Percentiles rank a stretch among this genome's conserved stretches.
phyloP scores from a whole-genome alignment of 2,888 invertebrate species.

The Pristionchus maxplancki region DNA sequence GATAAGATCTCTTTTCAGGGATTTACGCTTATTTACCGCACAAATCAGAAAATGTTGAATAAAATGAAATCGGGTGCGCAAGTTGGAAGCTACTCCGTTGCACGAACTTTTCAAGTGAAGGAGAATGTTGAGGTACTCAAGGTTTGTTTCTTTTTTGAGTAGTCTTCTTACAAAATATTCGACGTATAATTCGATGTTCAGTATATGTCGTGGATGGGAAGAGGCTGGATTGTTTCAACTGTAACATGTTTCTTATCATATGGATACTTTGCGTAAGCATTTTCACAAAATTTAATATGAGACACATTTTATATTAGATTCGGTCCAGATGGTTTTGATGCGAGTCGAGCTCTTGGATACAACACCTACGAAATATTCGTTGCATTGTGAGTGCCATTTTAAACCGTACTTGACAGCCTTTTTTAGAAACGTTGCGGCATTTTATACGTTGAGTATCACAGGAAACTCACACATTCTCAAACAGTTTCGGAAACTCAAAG shows the following conservation, averaged over 20 bases:
- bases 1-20: neutral
- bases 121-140: constrained; percentile 11
- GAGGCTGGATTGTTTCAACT: neutral
- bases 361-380: neutral
- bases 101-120: constrained; percentile 14
- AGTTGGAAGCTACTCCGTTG: constrained; percentile 1
- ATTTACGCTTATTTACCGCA: neutral
- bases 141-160: too few relatives aligned
- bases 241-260: neutral
- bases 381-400: neutral
- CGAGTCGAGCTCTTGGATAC: neutral
- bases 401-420: too few relatives aligned
- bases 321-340: neutral
- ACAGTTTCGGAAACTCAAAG: neutral
- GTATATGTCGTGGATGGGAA: constrained; percentile 19
- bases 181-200: neutral
- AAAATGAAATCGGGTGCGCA: neutral
- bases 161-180: too few relatives aligned
- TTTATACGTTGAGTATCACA: neutral
- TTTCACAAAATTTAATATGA: rapidly evolving
- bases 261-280: neutral
- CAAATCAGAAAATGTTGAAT: neutral
- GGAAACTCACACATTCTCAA: constrained; percentile 19
- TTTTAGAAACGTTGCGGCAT: neutral
- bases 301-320: neutral